A percentile compares a stretch with the other conserved stretches of the same genome.
Evolutionary conservation across 2,113 vertebrate species (phyloP).

Genomic region (Sylvilagus bachmani): DNA sequence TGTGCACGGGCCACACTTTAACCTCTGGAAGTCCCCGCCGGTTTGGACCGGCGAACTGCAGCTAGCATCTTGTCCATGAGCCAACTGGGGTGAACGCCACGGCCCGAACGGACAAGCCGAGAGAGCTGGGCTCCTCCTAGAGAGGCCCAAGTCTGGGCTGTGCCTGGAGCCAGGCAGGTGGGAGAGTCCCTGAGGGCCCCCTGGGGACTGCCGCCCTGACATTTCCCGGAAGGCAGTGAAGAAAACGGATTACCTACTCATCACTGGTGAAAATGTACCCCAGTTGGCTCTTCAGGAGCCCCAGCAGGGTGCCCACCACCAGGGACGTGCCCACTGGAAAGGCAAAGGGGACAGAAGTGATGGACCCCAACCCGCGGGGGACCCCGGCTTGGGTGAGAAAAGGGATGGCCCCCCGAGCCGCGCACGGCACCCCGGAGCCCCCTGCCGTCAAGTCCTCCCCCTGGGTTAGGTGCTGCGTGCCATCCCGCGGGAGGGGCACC

Average conservation of each 20-base stretch:
- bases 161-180: not conserved
- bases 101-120: fast-evolving
- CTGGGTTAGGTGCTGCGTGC: not conserved
- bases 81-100: not conserved
- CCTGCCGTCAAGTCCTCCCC: fast-evolving
- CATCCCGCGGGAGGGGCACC: not conserved
- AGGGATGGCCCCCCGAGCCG: no score
- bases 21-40: not conserved
- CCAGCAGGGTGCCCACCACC: conserved; percentile 78
- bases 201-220: not conserved
- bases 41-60: fast-evolving
- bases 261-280: conserved; percentile 93
- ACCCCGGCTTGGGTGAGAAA: not conserved
- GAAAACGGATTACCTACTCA: conserved; percentile 87
- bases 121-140: not conserved
- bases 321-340: conserved; percentile 51
- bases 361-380: not conserved
- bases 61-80: not conserved
- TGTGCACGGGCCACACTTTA: not conserved
- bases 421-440: not conserved
- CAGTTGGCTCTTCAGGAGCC: conserved; percentile 86
- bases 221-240: not conserved
- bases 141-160: not conserved
- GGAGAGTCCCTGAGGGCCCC: not conserved
- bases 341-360: not conserved